phyloP scores from a whole-genome alignment of 2,113 vertebrate species.

The Gnathonemus longibarbis region DNA sequence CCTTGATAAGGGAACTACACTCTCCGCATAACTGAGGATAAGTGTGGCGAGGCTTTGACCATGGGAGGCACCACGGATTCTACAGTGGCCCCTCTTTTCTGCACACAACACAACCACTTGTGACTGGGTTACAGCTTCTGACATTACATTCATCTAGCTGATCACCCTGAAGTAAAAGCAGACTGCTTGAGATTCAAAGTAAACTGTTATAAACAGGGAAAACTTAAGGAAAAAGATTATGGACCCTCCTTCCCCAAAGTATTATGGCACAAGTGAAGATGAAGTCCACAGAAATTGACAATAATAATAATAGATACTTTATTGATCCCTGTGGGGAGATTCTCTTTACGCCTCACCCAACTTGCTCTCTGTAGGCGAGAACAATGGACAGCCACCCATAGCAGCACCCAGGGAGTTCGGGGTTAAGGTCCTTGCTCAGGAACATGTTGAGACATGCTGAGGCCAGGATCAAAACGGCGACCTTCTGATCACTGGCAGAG shows the following conservation, averaged over 20 bases:
- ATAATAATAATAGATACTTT: background rate
- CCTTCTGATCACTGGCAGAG: no score
- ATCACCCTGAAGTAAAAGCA: background rate
- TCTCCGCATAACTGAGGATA: background rate
- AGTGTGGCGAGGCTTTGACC: background rate
- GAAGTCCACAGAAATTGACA: background rate
- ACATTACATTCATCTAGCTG: background rate
- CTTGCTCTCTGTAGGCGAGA: no score
- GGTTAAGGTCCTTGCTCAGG: no score
- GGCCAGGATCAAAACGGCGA: no score
- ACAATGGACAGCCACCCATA: no score
- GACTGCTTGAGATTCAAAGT: background rate
- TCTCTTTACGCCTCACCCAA: no score
- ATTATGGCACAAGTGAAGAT: background rate
- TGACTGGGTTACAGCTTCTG: background rate
- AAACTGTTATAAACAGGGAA: background rate
- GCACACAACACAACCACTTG: background rate
- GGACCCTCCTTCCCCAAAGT: background rate
- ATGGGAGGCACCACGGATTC: background rate
- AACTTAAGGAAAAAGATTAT: background rate
- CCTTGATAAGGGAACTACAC: conserved; percentile 5
- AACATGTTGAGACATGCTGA: no score
- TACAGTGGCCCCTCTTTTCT: background rate
- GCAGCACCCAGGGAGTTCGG: no score
- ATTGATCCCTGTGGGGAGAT: no score